Base-by-base conservation (phyloP, 2,888 invertebrate species). In the Andrena bucephala region DNA sequence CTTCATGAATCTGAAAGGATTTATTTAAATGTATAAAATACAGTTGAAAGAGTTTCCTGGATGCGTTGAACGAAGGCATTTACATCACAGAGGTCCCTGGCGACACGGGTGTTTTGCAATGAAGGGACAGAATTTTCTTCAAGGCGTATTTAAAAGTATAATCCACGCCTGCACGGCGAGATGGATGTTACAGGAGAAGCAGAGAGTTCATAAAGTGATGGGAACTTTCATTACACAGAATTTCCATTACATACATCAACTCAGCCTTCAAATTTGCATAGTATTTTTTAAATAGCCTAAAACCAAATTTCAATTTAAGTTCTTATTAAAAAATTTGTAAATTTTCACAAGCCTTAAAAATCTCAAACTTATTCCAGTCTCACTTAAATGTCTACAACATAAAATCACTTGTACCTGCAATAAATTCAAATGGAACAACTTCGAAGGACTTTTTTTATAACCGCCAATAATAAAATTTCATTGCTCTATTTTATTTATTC, bases 71-170 rank as follows among this genome's bases (percentile, higher is more conserved):
- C 66, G 67, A 10, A 0, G 63, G 48, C 31, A 77, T 77, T 77
- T 77, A 67, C 77, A 77, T 77, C 24, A 67, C 66, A 62, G 66
- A 75, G n/a, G n/a, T n/a, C 48, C 13, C 54, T 48, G 77, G 66
- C 10, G 72, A 77, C 31, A 33, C 24, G 54, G 57, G 42, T 24
- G 63, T 76, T 54, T 29, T 4, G 2, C 36, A 2, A 36, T 36
- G 1, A 36, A 36, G 48, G 31, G n/a, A 5, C 20, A 24, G 33
- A 74, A 60, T 67, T 74, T 60, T 27, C 60, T n/a, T 60, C 27
- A 33, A 2, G 6, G 7, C 1, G 5, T 48, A 62, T 77, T 77
- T 77, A 52, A 77, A 77, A 67, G 74, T 77, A 74, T 74, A 74
- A 77, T 77, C 36, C 13, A 27, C 3, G 10, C 16, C 42, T n/a